Percentiles rank a stretch among this genome's conserved stretches.
Conservation (phyloP, 1,140 invertebrate genomes). For the Copidosoma floridanum region DNA sequence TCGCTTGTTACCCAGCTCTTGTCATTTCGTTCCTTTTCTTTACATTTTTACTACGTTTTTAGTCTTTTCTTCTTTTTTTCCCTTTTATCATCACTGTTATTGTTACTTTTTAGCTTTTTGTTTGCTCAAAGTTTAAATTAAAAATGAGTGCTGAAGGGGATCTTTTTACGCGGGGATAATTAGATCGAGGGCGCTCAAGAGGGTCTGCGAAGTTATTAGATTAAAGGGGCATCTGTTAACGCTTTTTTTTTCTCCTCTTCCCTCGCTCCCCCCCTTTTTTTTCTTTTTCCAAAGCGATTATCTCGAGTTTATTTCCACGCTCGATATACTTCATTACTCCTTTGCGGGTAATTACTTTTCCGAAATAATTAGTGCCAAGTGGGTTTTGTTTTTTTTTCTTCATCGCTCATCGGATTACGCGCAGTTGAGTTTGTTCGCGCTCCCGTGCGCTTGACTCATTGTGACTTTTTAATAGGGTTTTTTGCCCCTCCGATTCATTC, state of each 20-base stretch:
- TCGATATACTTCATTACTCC: no score
- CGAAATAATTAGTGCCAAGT: no score
- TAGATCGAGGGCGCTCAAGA: neutral
- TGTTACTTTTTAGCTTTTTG: slow-evolving; percentile 1
- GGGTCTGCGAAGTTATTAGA: slow-evolving; percentile 5
- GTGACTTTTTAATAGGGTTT: no score
- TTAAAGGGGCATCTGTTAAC: neutral
- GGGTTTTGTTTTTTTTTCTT: no score
- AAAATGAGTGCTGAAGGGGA: slow-evolving; percentile 14
- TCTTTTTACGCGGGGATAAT: slow-evolving; percentile 7
- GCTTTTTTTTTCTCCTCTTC: neutral
- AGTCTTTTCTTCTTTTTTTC: slow-evolving; percentile 8
- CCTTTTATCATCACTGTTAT: neutral
- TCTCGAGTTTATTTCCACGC: neutral
- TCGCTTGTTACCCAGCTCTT: no score
- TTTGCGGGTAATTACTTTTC: no score
- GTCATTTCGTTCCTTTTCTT: slow-evolving; percentile 21
- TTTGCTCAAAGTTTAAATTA: slow-evolving; percentile 10
- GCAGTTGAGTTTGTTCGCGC: no score
- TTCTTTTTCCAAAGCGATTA: neutral
- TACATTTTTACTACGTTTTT: neutral
- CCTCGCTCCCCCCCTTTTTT: neutral
- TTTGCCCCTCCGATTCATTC: no score
- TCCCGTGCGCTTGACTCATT: no score
- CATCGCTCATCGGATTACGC: no score